These are phyloP conservation scores for Chiroxiphia lanceolata DNA, from an alignment of 2,797 vertebrate genomes.

Conservation along the genomic window DNA sequence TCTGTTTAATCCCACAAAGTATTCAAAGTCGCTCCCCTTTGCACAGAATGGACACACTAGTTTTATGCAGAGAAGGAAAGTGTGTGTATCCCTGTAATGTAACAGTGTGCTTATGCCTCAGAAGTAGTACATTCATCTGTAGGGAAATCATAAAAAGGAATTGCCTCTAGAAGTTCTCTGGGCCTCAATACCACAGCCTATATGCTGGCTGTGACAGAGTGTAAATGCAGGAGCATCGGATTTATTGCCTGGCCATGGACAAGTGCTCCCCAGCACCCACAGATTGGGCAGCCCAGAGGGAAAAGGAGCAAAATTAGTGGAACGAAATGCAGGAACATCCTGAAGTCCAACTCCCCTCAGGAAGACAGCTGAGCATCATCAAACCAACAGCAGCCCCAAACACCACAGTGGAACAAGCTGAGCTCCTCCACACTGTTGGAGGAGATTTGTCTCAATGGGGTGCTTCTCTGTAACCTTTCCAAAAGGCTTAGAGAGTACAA, in stretches of 20 bases:
- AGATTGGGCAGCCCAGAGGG: rapidly evolving
- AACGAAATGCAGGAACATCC: not conserved
- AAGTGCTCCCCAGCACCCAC: not conserved
- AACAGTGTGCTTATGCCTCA: not conserved
- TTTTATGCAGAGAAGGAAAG: not conserved
- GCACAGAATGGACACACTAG: not conserved
- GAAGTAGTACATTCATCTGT: rapidly evolving
- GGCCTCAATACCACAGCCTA: not conserved
- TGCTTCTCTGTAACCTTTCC: not conserved
- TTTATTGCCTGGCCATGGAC: not conserved
- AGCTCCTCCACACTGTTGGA: not conserved
- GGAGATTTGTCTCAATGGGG: not conserved
- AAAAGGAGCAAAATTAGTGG: not conserved
- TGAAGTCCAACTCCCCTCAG: rapidly evolving
- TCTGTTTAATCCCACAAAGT: not conserved
- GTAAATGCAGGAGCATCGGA: not conserved
- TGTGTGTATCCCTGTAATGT: rapidly evolving
- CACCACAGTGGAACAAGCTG: not conserved
- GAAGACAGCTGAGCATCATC: not conserved
- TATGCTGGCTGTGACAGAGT: not conserved
- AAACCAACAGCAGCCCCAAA: not conserved
- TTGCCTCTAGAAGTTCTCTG: not conserved
- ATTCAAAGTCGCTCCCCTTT: not conserved
- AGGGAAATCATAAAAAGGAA: not conserved
- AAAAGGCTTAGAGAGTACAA: not conserved